Percentiles rank a stretch among this genome's conserved stretches.
These are phyloP conservation scores for Acanthosoma haemorrhoidale DNA, from an alignment of 2,888 invertebrate genomes.

Conservation along the genomic window DNA sequence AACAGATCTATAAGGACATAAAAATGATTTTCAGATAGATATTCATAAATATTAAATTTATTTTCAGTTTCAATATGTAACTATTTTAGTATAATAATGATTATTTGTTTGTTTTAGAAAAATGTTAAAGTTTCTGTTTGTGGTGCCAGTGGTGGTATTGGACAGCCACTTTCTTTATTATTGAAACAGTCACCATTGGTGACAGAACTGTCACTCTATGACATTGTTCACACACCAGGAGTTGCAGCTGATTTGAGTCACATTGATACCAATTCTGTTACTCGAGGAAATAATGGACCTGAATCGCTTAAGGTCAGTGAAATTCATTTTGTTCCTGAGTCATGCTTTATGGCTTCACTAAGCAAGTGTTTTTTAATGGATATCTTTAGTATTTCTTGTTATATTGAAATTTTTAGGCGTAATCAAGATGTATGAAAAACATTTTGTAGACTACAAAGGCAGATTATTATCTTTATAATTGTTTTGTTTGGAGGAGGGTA, in stretches of 20 bases:
- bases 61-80: no score
- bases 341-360: no score
- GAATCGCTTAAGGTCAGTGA: conserved; percentile 58
- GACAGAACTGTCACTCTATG: conserved; percentile 78
- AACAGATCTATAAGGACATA: no score
- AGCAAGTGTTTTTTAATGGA: no score
- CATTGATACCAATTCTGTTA: conserved; percentile 83
- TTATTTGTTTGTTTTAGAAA: conserved; percentile 44
- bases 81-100: no score
- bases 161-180: conserved; percentile 89
- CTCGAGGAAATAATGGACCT: conserved; percentile 66
- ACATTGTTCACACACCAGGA: conserved; percentile 91
- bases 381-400: background rate
- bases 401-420: background rate
- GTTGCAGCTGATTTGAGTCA: conserved; percentile 97
- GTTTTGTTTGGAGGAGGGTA: no score
- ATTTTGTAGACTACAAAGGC: background rate
- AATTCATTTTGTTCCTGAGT: background rate
- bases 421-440: background rate
- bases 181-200: conserved; percentile 85
- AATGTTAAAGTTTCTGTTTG: conserved; percentile 91
- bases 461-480: no score
- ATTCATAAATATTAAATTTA: no score
- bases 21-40: no score
- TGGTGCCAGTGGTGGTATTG: conserved; percentile 96